A percentile compares a stretch with the other conserved stretches of the same genome.
phyloP scores from a whole-genome alignment of 1,140 invertebrate genomes.

The Trichonephila inaurata region DNA sequence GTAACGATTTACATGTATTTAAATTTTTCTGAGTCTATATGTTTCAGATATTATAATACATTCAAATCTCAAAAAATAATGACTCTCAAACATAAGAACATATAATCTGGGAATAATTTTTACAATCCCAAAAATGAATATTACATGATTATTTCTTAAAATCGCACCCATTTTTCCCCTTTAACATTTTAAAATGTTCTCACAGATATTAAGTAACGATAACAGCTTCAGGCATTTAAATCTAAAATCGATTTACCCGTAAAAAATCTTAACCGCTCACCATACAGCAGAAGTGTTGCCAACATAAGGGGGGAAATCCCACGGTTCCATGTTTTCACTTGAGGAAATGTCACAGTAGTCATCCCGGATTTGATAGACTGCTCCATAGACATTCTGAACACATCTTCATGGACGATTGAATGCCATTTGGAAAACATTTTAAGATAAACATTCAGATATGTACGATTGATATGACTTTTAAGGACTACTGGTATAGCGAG shows the following conservation, averaged over 20 bases:
- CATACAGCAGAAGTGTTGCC: not conserved
- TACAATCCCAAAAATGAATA: not conserved
- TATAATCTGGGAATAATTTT: not conserved
- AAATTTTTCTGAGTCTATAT: no score
- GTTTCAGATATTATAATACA: no score
- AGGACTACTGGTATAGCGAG: not conserved
- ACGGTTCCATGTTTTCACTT: not conserved
- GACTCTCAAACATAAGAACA: not conserved
- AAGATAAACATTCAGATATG: slow-evolving; percentile 41
- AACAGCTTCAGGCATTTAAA: not conserved
- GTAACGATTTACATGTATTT: no score
- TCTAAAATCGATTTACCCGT: not conserved
- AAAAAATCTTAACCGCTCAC: not conserved
- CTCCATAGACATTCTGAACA: slow-evolving; percentile 1
- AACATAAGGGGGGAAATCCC: not conserved
- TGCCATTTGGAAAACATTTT: not conserved
- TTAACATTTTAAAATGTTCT: not conserved
- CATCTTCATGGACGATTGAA: slow-evolving; percentile 38
- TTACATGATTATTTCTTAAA: not conserved
- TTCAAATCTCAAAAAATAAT: not conserved
- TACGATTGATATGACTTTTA: slow-evolving; percentile 23
- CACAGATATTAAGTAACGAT: not conserved
- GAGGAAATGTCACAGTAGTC: not conserved
- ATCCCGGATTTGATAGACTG: slow-evolving; percentile 24
- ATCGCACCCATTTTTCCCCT: not conserved